Percentiles rank a stretch among this genome's conserved stretches.
Conservation (phyloP, 1,140 invertebrate genomes). For the Druon quercuslanigerum region DNA sequence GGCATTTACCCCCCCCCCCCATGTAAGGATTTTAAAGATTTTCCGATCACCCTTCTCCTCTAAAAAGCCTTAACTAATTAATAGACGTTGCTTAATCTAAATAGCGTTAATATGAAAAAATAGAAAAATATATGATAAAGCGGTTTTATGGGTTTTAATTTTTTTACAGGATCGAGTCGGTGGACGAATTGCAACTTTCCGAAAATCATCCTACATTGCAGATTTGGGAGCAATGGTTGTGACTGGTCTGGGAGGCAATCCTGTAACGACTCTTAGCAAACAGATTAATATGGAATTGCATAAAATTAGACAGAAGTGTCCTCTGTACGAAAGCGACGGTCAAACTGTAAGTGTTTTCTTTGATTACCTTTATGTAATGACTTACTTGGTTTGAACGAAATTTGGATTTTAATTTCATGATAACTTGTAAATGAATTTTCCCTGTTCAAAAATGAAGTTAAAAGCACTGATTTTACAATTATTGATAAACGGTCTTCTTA, state of each 20-base stretch:
- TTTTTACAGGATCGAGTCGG: conserved; percentile 89
- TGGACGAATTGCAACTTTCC: conserved; percentile 96
- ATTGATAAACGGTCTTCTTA: too few species aligned
- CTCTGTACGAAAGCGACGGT: conserved; percentile 95
- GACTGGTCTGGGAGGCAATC: conserved; percentile 95
- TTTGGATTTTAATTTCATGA: too few species aligned
- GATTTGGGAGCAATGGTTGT: conserved; percentile 95
- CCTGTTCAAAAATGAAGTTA: conserved; percentile 40
- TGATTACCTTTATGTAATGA: neutral
- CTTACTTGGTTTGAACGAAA: neutral
- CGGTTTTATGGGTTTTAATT: conserved; percentile 3
- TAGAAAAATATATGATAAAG: too few species aligned
- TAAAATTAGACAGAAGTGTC: conserved; percentile 97
- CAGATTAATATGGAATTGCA: conserved; percentile 98
- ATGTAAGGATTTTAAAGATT: too few species aligned
- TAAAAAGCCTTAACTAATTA: too few species aligned
- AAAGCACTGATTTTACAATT: neutral
- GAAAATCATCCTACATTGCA: conserved; percentile 95
- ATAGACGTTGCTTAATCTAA: too few species aligned
- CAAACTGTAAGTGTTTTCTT: conserved; percentile 82
- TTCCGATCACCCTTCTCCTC: too few species aligned
- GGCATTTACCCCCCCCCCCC: too few species aligned
- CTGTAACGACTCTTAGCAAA: conserved; percentile 94
- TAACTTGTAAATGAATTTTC: neutral
- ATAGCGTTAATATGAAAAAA: too few species aligned